Evolutionary conservation across 1,140 invertebrate species (phyloP), one percentile per base, ranked within the genome.

Genomic region (Sitobion miscanthi): DNA sequence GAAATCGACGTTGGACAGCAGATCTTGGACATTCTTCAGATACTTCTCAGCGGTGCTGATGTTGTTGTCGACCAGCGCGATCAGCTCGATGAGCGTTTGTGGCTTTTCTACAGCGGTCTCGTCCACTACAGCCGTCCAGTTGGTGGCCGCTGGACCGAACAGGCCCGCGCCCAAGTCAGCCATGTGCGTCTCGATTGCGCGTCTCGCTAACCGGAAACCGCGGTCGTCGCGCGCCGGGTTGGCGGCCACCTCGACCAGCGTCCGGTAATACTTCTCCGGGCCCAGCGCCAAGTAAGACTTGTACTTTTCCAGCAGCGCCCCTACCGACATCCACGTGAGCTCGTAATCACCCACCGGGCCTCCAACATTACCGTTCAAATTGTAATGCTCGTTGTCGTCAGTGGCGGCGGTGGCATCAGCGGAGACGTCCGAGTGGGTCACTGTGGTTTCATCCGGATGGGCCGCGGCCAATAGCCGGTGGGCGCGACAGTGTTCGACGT

Each of bases 11-110:
- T 49, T 45, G 5, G 17, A 11, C 45, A 92, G 85, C 8, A 17
- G 9, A 0, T 25, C 21, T 14, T 25, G 77, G 1, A 92, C 77
- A 35, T 30, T 52, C 83, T 54, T 30, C 7, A 92, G 20, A 49
- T 92, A 92, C 47, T 17, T 83, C 9, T 92, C 91, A 21, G 91
- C 91, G 62, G 77, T 23, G 77, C 77, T 92, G 0, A 92, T 92
- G 11, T 92, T 92, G 69, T 35, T 92, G 69, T 92, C 91, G 91
- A 92, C 77, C 77, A 83, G 9, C 11, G 91, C 91, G n/a, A 92
- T 83, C 21, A 82, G 9, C 20, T 54, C 91, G 47, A 92, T 35
- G 47, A 92, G 7, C 57, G 57, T 62, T 14, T 90, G 0, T 17
- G 47, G 77, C 17, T 54, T 25, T n/a, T 25, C 23, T 3, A 0